Conservation (phyloP, 2,113 vertebrate species). For the Indicator indicator region DNA sequence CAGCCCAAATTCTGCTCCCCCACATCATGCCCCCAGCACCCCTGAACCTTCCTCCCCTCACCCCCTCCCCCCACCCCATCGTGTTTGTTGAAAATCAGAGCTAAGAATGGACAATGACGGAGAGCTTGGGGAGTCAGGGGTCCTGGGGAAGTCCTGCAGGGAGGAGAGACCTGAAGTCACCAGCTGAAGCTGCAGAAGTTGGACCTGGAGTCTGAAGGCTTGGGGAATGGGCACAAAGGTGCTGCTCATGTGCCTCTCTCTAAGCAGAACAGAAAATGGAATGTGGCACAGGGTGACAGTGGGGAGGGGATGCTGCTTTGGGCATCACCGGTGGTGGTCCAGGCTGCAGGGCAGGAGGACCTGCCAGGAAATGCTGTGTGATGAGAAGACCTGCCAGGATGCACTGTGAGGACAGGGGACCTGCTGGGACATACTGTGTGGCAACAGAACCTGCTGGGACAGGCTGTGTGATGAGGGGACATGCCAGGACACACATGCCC, state of each 20-base stretch:
- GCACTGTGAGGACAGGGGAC: background rate
- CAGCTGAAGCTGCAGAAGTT: background rate
- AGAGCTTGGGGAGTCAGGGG: fast-evolving
- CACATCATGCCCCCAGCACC: background rate
- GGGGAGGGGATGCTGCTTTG: background rate
- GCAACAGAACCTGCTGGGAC: no score
- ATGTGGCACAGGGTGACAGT: background rate
- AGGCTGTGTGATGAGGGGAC: background rate
- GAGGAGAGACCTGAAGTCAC: background rate
- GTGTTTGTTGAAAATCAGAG: background rate
- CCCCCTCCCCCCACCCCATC: no score
- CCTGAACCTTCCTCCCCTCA: background rate
- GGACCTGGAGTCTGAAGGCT: background rate
- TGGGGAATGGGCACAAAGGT: background rate
- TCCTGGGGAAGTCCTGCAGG: fast-evolving
- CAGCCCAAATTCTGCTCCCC: background rate
- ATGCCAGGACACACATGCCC: fast-evolving
- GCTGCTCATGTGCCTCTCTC: fast-evolving
- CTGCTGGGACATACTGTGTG: background rate
- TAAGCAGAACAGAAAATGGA: background rate
- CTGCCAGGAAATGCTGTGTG: background rate
- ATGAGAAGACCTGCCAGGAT: fast-evolving
- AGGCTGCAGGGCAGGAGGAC: background rate
- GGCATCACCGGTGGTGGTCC: fast-evolving
- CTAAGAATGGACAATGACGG: background rate